A percentile compares a stretch with the other conserved stretches of the same genome.
Evolutionary conservation across 2,888 invertebrate genomes (phyloP).

Genomic region (Pandemis corylana): DNA sequence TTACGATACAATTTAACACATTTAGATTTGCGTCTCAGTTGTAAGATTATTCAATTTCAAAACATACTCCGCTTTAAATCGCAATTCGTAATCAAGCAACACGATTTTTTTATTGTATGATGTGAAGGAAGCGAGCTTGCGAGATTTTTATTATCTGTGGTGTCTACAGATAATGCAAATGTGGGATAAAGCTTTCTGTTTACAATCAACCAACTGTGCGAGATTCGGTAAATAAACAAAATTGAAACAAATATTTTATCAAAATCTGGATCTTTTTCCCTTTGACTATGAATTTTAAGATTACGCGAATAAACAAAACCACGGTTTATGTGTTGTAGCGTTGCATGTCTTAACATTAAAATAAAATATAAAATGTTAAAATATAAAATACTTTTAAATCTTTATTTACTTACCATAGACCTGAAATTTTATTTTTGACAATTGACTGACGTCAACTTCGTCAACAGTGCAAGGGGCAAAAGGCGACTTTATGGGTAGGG

Average conservation of each 20-base stretch:
- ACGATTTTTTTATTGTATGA: not conserved
- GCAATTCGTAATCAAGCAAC: not conserved
- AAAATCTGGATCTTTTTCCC: too few species aligned
- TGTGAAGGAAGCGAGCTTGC: not conserved
- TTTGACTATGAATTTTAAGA: too few species aligned
- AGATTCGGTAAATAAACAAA: too few species aligned
- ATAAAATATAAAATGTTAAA: too few species aligned
- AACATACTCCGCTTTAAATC: slow-evolving; percentile 26
- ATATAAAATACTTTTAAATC: too few species aligned
- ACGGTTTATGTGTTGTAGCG: too few species aligned
- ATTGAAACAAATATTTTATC: too few species aligned
- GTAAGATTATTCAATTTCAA: slow-evolving; percentile 12
- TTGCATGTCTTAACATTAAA: too few species aligned
- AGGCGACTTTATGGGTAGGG: not conserved
- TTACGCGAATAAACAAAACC: too few species aligned
- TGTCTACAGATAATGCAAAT: not conserved
- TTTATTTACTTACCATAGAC: slow-evolving; percentile 18
- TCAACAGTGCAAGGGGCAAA: slow-evolving; percentile 40
- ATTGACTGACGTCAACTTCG: slow-evolving; percentile 35
- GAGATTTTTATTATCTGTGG: not conserved
- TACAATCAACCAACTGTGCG: too few species aligned
- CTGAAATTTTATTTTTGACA: slow-evolving; percentile 32
- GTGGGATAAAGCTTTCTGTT: not conserved
- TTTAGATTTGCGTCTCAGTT: slow-evolving; percentile 1
- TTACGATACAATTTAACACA: slow-evolving; percentile 19